These are phyloP conservation scores for Chionodraco myersi DNA, from an alignment of 2,113 vertebrate species.

Conservation along the genomic window DNA sequence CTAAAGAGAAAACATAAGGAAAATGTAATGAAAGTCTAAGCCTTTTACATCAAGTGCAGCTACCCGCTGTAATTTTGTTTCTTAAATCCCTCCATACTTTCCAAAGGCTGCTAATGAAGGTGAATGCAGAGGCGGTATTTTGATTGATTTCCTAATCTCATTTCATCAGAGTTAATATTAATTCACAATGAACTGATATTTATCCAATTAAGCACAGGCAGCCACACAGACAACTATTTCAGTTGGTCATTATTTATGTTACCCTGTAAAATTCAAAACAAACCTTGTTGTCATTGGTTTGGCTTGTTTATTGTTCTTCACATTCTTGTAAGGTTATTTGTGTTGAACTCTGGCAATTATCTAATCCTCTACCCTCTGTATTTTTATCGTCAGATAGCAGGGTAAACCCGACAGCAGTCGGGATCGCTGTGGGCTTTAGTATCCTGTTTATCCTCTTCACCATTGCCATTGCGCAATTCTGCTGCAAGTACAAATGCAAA, in stretches of 20 bases:
- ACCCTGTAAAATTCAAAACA: not conserved
- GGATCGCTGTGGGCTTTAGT: constrained; percentile 74
- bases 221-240: not conserved
- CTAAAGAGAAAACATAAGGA: not conserved
- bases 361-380: not conserved
- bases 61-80: not conserved
- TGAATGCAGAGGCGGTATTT: constrained; percentile 8
- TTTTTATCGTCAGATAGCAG: constrained; percentile 62
- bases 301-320: not conserved
- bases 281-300: not conserved
- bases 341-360: not conserved
- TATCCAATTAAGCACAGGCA: constrained; percentile 16
- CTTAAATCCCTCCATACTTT: not conserved
- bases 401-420: constrained; percentile 64
- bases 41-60: not conserved
- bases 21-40: not conserved
- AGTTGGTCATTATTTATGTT: constrained; percentile 4
- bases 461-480: constrained; percentile 73
- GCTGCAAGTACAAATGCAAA: constrained; percentile 76
- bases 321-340: not conserved
- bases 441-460: constrained; percentile 73
- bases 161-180: constrained; percentile 31
- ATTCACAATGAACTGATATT: constrained; percentile 36
- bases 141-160: constrained; percentile 41
- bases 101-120: not conserved